A percentile compares a stretch with the other conserved stretches of the same genome.
These are phyloP conservation scores for Amphipoea lucens DNA, from an alignment of 2,888 invertebrate species.

Conservation along the genomic window DNA sequence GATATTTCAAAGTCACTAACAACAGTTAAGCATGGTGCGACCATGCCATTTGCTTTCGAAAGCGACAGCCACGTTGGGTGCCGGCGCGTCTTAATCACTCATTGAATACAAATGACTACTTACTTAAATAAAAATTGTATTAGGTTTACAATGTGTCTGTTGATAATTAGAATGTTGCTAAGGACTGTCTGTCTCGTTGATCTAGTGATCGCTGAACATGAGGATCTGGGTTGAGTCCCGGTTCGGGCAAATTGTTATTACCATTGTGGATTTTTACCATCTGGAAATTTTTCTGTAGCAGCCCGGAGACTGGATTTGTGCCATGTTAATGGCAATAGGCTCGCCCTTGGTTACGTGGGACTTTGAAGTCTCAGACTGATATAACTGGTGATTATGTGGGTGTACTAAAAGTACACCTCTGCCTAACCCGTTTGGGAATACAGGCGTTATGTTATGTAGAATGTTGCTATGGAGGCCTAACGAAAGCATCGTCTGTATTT, in stretches of 20 bases:
- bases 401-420: too few relatives aligned
- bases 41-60: constrained; percentile 72
- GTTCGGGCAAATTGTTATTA: background rate
- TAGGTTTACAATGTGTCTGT: constrained; percentile 7
- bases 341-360: background rate
- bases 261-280: background rate
- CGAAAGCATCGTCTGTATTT: too few relatives aligned
- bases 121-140: constrained; percentile 14
- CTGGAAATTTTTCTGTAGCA: background rate
- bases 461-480: too few relatives aligned
- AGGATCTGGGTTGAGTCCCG: background rate
- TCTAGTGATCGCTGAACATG: background rate
- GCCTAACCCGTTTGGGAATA: too few relatives aligned
- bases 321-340: background rate
- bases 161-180: background rate
- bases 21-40: constrained; percentile 54
- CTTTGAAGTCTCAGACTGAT: too few relatives aligned
- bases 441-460: too few relatives aligned
- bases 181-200: background rate
- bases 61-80: constrained; percentile 74
- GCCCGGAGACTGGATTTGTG: background rate
- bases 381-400: too few relatives aligned
- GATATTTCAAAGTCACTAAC: constrained; percentile 36
- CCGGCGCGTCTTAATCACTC: constrained; percentile 59
- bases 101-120: constrained; percentile 65